Conservation (phyloP, 2,113 vertebrate genomes). For the Labeo rohita region DNA sequence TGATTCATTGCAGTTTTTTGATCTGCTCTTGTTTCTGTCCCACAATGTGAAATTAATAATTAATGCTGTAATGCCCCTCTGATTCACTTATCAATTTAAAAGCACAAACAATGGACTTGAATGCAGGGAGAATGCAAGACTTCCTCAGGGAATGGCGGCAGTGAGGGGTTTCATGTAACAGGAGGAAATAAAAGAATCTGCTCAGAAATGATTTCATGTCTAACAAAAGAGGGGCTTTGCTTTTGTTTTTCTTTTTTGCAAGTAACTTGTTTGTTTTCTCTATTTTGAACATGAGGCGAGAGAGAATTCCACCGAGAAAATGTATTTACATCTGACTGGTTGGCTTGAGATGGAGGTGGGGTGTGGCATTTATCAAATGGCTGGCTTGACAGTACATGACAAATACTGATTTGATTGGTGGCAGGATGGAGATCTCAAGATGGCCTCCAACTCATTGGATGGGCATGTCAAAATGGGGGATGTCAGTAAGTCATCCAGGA, state of each 20-base stretch:
- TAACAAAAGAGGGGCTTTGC: constrained; percentile 20
- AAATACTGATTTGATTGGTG: constrained; percentile 33
- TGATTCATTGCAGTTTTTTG: constrained; percentile 72
- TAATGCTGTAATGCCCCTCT: constrained; percentile 67
- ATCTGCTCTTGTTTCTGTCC: constrained; percentile 61
- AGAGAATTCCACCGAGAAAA: not conserved
- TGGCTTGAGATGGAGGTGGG: constrained; percentile 42
- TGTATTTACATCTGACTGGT: constrained; percentile 8
- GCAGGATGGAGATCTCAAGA: constrained; percentile 19
- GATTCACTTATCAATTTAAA: constrained; percentile 75
- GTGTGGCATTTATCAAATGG: constrained; percentile 59
- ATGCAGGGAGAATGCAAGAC: constrained; percentile 22
- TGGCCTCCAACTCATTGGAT: constrained; percentile 9
- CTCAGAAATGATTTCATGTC: constrained; percentile 62
- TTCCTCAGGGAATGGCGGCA: constrained; percentile 25
- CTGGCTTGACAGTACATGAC: constrained; percentile 45
- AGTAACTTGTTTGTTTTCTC: constrained; percentile 33
- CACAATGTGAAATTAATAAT: constrained; percentile 73
- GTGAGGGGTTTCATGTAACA: constrained; percentile 57
- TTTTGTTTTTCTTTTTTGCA: not conserved
- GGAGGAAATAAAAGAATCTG: constrained; percentile 63
- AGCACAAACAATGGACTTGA: constrained; percentile 66
- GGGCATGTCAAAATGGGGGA: constrained; percentile 10
- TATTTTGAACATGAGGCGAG: not conserved
- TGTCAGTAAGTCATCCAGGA: constrained; percentile 16